Evolutionary conservation across 2,888 invertebrate species (phyloP), one percentile per base, ranked within the genome.

Genomic region (Machimus rusticus): DNA sequence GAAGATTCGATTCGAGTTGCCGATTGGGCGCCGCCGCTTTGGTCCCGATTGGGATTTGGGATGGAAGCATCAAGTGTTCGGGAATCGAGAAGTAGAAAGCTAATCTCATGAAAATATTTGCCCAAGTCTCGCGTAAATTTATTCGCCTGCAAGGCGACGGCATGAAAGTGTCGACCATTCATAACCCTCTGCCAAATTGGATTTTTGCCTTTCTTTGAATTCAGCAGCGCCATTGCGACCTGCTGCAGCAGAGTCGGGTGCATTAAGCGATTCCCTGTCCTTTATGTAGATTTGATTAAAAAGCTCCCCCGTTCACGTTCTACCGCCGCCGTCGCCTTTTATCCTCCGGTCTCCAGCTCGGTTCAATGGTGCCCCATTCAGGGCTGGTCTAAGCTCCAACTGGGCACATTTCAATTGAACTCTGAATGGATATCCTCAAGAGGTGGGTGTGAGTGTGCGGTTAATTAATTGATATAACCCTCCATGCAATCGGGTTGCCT

Each of bases 51-150:
- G 37, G 5, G 55, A 55, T 16, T 76, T 31, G 37, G 5, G 55
- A 55, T 16, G 55, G 66, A 82, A 82, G 82, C 82, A 82, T 82
- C 82, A 82, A 82, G 82, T 82, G 82, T 66, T 82, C 37, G 82
- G 19, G 19, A 19, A 12, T 19, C 23, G 66, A 66, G 4, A 23
- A 23, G 66, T 23, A 28, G 66, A 82, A 37, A 82, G 66, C 57
- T 66, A 82, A 82, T 82, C 55, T 37, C 51, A 28, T 82, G 55
- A 82, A 82, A 82, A 57, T 82, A 82, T 82, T 82, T 82, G 82
- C 57, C 37, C 57, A 82, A 57, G 57, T 31, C 31, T 66, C 28
- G 66, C 37, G 82, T n/a, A 82, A 82, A 82, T 66, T 57, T 82
- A 34, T 66, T 66, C 23, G 23, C 66, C 28, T 66, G 66, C 66